Percentiles rank a stretch among this genome's conserved stretches.
These are phyloP conservation scores for Metellina segmentata DNA, from an alignment of 2,888 invertebrate genomes.

Conservation along the genomic window DNA sequence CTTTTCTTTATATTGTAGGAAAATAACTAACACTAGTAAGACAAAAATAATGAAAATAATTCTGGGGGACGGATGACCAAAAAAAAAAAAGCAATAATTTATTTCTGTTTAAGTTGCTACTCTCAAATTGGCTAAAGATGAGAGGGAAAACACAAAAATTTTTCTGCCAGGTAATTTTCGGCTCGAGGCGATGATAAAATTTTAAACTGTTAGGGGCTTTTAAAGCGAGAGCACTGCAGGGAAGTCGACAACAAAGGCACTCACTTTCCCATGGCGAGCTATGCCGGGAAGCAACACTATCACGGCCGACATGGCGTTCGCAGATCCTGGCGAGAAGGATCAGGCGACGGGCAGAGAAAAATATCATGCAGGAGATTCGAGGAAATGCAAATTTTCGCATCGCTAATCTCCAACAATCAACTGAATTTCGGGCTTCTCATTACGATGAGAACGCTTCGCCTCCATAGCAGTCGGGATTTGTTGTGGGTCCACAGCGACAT, in stretches of 20 bases:
- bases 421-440: background rate
- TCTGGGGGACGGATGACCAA: no score
- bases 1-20: no score
- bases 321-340: background rate
- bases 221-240: background rate
- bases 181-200: no score
- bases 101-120: no score
- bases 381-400: background rate
- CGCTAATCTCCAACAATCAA: background rate
- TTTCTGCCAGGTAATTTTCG: no score
- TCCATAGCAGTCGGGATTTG: conserved; percentile 1
- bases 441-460: background rate
- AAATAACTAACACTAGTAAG: no score
- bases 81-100: no score
- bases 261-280: conserved; percentile 40
- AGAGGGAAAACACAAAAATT: no score
- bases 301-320: conserved; percentile 39
- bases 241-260: conserved; percentile 1
- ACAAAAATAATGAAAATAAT: no score
- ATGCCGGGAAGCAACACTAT: conserved; percentile 58
- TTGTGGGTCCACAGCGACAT: conserved; percentile 50
- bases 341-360: background rate
- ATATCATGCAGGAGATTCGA: no score
- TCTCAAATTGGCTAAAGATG: no score
- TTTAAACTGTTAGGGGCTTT: no score